Conservation (phyloP, 37 sponge, comb jelly and placozoan species). For the Dysidea cf. avara region DNA sequence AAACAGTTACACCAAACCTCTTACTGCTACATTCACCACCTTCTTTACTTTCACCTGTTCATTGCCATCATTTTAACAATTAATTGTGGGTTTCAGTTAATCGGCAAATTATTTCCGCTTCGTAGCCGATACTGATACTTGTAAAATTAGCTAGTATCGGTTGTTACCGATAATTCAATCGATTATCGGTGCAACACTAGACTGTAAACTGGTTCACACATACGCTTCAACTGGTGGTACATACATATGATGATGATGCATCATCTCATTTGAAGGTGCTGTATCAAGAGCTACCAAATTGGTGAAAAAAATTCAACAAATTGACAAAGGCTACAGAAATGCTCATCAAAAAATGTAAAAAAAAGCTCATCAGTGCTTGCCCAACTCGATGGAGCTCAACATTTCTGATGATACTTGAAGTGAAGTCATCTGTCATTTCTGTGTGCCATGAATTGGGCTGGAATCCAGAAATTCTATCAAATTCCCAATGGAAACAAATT, state of each 20-base stretch:
- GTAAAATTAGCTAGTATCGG: no score
- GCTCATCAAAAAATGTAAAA: not conserved
- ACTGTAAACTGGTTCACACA: slow-evolving; percentile 5
- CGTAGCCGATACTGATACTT: no score
- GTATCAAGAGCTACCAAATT: no score
- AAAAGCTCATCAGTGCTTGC: slow-evolving; percentile 19
- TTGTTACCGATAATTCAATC: no score
- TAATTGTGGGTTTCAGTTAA: no score
- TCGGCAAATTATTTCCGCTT: no score
- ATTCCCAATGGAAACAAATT: slow-evolving; percentile 14
- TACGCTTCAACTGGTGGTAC: slow-evolving; percentile 5
- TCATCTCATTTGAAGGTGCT: not conserved
- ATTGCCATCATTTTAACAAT: no score
- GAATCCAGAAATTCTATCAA: slow-evolving; percentile 14
- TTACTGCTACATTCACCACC: no score
- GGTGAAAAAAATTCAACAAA: slow-evolving; percentile 40
- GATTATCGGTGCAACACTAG: no score
- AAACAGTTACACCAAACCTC: no score
- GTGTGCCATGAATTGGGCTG: slow-evolving; percentile 26
- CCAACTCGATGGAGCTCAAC: slow-evolving; percentile 38
- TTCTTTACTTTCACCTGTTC: no score
- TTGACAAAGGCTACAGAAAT: slow-evolving; percentile 28
- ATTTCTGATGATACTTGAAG: slow-evolving; percentile 21
- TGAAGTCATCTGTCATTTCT: not conserved
- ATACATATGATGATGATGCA: not conserved